phyloP scores from a whole-genome alignment of 2,797 vertebrate genomes.

The Carduelis carduelis region DNA sequence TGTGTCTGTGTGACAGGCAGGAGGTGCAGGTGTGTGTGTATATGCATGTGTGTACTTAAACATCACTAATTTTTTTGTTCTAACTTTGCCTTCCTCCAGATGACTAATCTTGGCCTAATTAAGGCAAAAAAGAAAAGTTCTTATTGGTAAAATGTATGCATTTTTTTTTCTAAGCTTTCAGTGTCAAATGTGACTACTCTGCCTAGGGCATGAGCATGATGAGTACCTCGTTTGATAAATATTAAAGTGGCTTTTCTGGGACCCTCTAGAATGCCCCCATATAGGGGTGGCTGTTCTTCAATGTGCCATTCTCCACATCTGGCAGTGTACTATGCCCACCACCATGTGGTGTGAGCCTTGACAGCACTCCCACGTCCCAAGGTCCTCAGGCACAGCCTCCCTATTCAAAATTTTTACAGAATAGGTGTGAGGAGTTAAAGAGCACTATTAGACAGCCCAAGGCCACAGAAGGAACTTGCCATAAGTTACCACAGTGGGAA shows the following conservation, averaged over 20 bases:
- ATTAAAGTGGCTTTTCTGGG: neutral
- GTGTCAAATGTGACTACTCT: neutral
- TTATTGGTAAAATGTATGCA: neutral
- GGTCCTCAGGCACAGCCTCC: neutral
- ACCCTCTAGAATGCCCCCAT: neutral
- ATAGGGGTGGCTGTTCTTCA: neutral
- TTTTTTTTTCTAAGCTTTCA: neutral
- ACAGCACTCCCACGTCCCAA: too few relatives aligned
- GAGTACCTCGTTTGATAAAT: neutral
- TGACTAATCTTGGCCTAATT: neutral
- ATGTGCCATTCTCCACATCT: neutral
- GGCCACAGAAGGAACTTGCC: neutral
- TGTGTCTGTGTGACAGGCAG: neutral
- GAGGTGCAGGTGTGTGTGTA: neutral
- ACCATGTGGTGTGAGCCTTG: neutral
- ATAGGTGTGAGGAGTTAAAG: neutral
- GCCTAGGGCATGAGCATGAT: neutral
- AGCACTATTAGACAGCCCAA: neutral
- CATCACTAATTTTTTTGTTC: neutral
- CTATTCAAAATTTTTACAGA: neutral
- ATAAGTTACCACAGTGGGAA: fast-evolving
- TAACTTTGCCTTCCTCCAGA: neutral
- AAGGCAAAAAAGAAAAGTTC: neutral
- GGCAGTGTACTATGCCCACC: neutral
- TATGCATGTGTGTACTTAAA: neutral